Percentiles rank a stretch among this genome's conserved stretches.
Conservation (phyloP, 2,888 invertebrate genomes). For the Pachydiplax longipennis region DNA sequence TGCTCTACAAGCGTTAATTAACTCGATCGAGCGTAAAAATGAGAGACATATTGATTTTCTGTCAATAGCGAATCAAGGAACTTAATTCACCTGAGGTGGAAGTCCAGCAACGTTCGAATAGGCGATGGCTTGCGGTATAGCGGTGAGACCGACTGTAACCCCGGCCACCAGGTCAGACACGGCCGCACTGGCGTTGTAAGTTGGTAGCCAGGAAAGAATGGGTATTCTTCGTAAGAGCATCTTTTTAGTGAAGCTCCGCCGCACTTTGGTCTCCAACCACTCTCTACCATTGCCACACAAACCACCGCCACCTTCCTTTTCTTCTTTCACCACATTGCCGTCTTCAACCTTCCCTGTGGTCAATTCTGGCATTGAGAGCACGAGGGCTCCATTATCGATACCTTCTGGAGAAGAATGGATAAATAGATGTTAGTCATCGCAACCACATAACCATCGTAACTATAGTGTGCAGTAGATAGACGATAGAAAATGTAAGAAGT, state of each 20-base stretch:
- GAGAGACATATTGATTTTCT: too few relatives aligned
- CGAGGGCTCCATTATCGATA: neutral
- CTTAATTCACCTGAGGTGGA: conserved; percentile 70
- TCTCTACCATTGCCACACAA: conserved; percentile 53
- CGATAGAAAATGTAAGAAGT: too few relatives aligned
- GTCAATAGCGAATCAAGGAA: too few relatives aligned
- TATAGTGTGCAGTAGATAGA: too few relatives aligned
- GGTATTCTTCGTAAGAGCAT: conserved; percentile 70
- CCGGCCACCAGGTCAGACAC: conserved; percentile 65
- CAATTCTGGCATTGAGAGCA: conserved; percentile 25
- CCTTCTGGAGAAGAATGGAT: too few relatives aligned
- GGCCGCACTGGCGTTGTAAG: conserved; percentile 58
- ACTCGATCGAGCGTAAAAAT: too few relatives aligned
- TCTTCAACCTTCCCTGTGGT: neutral
- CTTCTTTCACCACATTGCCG: neutral
- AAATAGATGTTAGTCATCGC: too few relatives aligned
- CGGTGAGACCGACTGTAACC: conserved; percentile 77
- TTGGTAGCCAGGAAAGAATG: conserved; percentile 73
- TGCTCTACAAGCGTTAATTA: too few relatives aligned
- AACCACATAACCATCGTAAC: too few relatives aligned
- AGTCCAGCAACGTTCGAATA: conserved; percentile 78
- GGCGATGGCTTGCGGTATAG: conserved; percentile 81
- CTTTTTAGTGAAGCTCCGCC: conserved; percentile 68
- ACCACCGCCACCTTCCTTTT: conserved; percentile 27
- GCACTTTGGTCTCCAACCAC: conserved; percentile 62